Evolutionary conservation across 1,140 invertebrate species (phyloP).

Genomic region (Drosophila oshimai): DNA sequence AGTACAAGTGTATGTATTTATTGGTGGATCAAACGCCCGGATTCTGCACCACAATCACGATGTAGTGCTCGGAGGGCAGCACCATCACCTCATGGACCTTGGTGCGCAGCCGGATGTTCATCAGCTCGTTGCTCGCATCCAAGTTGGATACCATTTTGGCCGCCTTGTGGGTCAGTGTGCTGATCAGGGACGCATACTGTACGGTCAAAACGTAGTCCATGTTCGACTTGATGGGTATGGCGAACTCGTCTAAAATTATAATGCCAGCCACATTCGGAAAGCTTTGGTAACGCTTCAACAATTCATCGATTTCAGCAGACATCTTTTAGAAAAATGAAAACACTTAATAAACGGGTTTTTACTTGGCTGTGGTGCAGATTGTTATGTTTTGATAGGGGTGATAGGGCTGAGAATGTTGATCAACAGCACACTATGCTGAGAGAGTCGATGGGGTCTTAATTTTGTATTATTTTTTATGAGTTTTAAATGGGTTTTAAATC

Average conservation of each 20-base stretch:
- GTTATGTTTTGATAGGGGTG: background rate
- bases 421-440: background rate
- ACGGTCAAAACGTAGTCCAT: conserved; percentile 89
- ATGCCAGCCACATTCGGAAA: conserved; percentile 89
- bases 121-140: conserved; percentile 90
- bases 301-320: conserved; percentile 90
- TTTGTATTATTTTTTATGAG: too few relatives aligned
- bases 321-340: conserved; percentile 50
- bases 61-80: conserved; percentile 90
- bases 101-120: conserved; percentile 91
- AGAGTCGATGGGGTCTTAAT: too few relatives aligned
- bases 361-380: background rate
- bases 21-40: conserved; percentile 83
- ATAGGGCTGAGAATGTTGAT: background rate
- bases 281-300: conserved; percentile 87
- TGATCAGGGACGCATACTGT: conserved; percentile 87
- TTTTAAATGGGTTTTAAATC: too few relatives aligned
- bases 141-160: conserved; percentile 88
- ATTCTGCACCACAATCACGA: conserved; percentile 88
- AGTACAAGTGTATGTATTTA: background rate
- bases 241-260: conserved; percentile 89
- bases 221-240: conserved; percentile 90
- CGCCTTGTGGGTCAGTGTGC: conserved; percentile 87
- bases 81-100: conserved; percentile 97
- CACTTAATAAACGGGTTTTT: background rate